phyloP scores from a whole-genome alignment of 2,113 vertebrate species.

The Forbesichthys papilliferus region DNA sequence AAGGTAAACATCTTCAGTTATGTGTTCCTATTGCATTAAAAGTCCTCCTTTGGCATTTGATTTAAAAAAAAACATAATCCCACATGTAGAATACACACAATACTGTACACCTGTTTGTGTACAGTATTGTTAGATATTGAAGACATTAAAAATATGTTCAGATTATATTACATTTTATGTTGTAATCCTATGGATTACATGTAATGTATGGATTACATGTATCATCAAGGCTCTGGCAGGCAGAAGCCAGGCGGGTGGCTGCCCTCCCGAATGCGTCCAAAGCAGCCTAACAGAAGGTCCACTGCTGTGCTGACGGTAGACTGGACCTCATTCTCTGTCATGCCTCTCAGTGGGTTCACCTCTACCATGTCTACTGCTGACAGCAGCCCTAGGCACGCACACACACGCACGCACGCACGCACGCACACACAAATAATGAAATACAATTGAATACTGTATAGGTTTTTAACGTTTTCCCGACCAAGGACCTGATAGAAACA shows the following conservation, averaged over 20 bases:
- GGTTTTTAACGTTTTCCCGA: neutral
- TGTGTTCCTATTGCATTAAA: too few relatives aligned
- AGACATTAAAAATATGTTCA: too few relatives aligned
- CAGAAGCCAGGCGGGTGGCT: slow-evolving; percentile 50
- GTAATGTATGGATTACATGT: too few relatives aligned
- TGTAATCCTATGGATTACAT: too few relatives aligned
- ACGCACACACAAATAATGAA: neutral
- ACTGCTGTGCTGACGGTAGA: slow-evolving; percentile 66
- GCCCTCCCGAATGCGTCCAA: slow-evolving; percentile 67
- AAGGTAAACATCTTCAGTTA: too few relatives aligned
- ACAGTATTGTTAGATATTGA: too few relatives aligned
- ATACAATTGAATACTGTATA: neutral
- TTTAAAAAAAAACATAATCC: too few relatives aligned
- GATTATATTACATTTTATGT: too few relatives aligned
- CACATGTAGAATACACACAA: too few relatives aligned
- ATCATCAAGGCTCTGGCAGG: slow-evolving; percentile 43
- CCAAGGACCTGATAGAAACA: too few relatives aligned
- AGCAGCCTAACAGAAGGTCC: slow-evolving; percentile 70
- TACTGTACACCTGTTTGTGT: too few relatives aligned
- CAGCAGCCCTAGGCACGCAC: slow-evolving; percentile 62
- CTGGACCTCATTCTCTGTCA: slow-evolving; percentile 42
- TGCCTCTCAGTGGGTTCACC: slow-evolving; percentile 71
- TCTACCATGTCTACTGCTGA: slow-evolving; percentile 79
- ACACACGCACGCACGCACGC: neutral
- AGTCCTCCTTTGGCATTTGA: too few relatives aligned